These are phyloP conservation scores for Liposcelis brunnea DNA, from an alignment of 2,888 invertebrate species.

Conservation along the genomic window DNA sequence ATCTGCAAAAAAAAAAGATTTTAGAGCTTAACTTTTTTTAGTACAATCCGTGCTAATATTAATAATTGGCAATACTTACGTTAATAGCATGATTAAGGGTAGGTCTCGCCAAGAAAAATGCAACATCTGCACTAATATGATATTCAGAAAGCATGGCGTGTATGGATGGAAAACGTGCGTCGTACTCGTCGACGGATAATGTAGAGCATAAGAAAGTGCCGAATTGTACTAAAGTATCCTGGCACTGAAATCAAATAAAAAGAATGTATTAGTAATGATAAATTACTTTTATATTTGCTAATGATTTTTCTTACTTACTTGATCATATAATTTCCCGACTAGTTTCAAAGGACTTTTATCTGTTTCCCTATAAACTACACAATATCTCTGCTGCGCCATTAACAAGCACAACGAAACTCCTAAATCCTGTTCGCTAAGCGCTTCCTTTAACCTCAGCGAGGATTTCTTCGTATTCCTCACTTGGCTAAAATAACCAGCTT, in stretches of 20 bases:
- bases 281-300: not conserved
- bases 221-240: conserved; percentile 95
- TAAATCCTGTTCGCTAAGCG: conserved; percentile 81
- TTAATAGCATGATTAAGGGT: conserved; percentile 71
- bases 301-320: conserved; percentile 24
- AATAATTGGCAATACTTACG: conserved; percentile 32
- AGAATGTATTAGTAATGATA: conserved; percentile 8
- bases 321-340: conserved; percentile 56
- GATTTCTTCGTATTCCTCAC: conserved; percentile 93
- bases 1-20: conserved; percentile 30
- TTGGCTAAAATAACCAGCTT: conserved; percentile 38
- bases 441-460: conserved; percentile 84
- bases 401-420: conserved; percentile 84
- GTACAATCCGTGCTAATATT: conserved; percentile 4
- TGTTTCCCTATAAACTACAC: conserved; percentile 74
- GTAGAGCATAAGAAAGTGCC: conserved; percentile 89
- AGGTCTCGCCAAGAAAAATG: conserved; percentile 91
- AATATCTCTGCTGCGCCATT: conserved; percentile 93
- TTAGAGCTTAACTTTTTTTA: conserved; percentile 1
- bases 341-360: conserved; percentile 65
- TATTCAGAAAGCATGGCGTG: conserved; percentile 79
- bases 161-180: conserved; percentile 70
- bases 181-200: conserved; percentile 87
- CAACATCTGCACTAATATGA: conserved; percentile 88
- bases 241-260: conserved; percentile 48